These are phyloP conservation scores for Pampus argenteus DNA, from an alignment of 2,797 vertebrate species.

Conservation along the genomic window DNA sequence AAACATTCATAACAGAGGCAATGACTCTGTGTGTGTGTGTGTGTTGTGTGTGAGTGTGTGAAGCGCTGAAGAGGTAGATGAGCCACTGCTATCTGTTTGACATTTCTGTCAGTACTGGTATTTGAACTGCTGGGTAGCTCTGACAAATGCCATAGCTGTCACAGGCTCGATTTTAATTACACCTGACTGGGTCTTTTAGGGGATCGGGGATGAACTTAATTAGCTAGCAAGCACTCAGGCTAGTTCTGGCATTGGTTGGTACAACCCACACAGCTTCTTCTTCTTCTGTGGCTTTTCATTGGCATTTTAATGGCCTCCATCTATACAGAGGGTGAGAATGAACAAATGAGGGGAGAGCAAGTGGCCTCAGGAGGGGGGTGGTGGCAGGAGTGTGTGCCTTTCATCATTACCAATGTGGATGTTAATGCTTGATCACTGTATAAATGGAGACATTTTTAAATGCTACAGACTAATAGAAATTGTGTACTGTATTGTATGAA, in stretches of 20 bases:
- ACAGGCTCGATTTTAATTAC: slow-evolving; percentile 94
- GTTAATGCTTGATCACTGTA: slow-evolving; percentile 48
- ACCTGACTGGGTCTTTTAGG: slow-evolving; percentile 89
- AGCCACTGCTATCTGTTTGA: slow-evolving; percentile 91
- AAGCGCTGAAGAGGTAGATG: slow-evolving; percentile 68
- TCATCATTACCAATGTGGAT: slow-evolving; percentile 38
- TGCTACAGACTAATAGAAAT: slow-evolving; percentile 32
- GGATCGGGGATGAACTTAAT: slow-evolving; percentile 90
- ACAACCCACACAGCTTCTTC: slow-evolving; percentile 68
- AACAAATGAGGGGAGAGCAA: slow-evolving; percentile 57
- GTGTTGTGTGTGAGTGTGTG: slow-evolving; percentile 16
- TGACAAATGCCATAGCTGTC: slow-evolving; percentile 97
- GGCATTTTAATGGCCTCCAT: slow-evolving; percentile 73
- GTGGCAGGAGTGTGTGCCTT: slow-evolving; percentile 29
- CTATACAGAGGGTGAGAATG: slow-evolving; percentile 60
- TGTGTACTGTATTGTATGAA: not conserved
- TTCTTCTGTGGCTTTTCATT: slow-evolving; percentile 48
- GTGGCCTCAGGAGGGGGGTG: slow-evolving; percentile 33
- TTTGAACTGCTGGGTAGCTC: slow-evolving; percentile 93
- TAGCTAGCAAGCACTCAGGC: slow-evolving; percentile 82
- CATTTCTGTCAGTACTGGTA: slow-evolving; percentile 97
- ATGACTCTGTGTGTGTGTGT: slow-evolving; percentile 20
- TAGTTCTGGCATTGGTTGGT: slow-evolving; percentile 71
- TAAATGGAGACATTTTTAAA: slow-evolving; percentile 50
- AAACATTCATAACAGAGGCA: slow-evolving; percentile 85